Evolutionary conservation across 2,888 invertebrate species (phyloP).

Genomic region (Erebia ligea): DNA sequence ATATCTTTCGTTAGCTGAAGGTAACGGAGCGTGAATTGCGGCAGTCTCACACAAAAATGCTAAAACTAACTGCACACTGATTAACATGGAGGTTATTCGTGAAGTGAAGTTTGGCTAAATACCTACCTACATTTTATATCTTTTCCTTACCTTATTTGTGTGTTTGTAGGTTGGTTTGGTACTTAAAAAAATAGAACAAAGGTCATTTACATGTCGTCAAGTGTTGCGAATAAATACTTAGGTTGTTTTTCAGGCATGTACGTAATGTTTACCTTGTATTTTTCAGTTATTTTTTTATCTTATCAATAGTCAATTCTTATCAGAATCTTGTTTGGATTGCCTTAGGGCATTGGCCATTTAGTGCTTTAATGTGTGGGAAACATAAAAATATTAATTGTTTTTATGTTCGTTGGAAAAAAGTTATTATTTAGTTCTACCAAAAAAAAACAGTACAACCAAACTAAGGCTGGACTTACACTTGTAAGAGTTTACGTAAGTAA

Average conservation of each 20-base stretch:
- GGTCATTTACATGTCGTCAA: slow-evolving; percentile 23
- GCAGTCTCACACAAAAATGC: slow-evolving; percentile 50
- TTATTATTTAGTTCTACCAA: too few species aligned
- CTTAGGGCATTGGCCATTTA: slow-evolving; percentile 15
- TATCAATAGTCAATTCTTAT: slow-evolving; percentile 31
- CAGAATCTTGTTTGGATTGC: slow-evolving; percentile 30
- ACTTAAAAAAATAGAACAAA: slow-evolving; percentile 17
- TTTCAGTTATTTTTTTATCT: slow-evolving; percentile 21
- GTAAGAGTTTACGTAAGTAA: too few species aligned
- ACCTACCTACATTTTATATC: neutral
- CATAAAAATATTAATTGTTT: neutral
- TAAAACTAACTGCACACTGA: slow-evolving; percentile 3
- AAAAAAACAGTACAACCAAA: too few species aligned
- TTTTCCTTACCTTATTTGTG: neutral
- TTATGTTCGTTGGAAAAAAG: neutral
- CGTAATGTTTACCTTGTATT: neutral
- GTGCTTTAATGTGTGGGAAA: slow-evolving; percentile 2
- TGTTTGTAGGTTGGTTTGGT: neutral
- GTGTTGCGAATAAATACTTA: slow-evolving; percentile 1
- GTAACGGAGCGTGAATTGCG: slow-evolving; percentile 65
- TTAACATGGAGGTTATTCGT: slow-evolving; percentile 21
- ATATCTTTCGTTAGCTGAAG: slow-evolving; percentile 60
- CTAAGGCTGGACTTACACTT: too few species aligned
- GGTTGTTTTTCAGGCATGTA: neutral
- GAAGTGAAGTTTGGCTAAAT: slow-evolving; percentile 1